phyloP scores from a whole-genome alignment of 1,140 invertebrate genomes.

The Atopsyche davidsoni region DNA sequence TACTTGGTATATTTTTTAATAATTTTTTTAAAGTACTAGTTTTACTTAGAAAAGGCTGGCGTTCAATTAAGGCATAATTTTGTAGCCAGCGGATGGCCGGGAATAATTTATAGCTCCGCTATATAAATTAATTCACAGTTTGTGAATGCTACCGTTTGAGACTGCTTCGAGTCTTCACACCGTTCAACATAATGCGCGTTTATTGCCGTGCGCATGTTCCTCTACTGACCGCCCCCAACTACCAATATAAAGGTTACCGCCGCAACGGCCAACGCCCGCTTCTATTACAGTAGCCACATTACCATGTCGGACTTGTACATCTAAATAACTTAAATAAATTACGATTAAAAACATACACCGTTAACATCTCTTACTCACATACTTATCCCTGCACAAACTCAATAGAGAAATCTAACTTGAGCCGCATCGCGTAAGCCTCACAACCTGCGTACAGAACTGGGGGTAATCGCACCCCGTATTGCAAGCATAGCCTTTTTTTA shows the following conservation, averaged over 20 bases:
- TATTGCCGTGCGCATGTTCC: neutral
- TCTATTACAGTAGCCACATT: neutral
- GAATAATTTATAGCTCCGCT: conserved; percentile 21
- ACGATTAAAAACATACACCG: too few species aligned
- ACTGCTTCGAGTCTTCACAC: conserved; percentile 14
- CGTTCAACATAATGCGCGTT: conserved; percentile 1
- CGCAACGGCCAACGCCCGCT: neutral
- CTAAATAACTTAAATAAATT: neutral
- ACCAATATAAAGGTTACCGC: too few species aligned
- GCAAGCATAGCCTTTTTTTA: too few species aligned
- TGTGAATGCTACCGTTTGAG: conserved; percentile 27
- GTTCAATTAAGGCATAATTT: neutral
- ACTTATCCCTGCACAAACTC: too few species aligned
- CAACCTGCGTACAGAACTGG: too few species aligned
- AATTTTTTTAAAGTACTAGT: neutral
- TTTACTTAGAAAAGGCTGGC: neutral
- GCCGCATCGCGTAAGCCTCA: too few species aligned
- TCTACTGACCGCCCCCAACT: too few species aligned
- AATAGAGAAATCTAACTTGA: too few species aligned
- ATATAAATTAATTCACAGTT: conserved; percentile 30
- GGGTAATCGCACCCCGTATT: too few species aligned
- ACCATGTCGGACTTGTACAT: neutral
- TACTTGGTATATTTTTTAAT: neutral
- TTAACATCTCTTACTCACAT: too few species aligned
- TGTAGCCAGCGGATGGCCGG: conserved; percentile 8